Conservation (phyloP, 92 coral and sea anemone species). For the Virgularia gustaviana region DNA sequence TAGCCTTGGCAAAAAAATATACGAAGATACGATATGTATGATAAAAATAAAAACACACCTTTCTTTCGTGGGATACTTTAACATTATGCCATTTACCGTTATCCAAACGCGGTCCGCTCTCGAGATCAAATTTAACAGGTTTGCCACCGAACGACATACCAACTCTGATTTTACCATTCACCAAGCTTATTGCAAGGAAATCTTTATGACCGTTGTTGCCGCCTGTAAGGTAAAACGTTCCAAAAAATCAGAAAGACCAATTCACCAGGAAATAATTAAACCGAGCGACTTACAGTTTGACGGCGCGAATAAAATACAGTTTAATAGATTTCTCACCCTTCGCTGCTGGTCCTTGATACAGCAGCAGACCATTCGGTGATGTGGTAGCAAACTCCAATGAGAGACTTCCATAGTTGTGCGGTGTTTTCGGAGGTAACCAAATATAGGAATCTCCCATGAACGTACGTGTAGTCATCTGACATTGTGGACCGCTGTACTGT, state of each 20-base stretch:
- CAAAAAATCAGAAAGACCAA: not conserved
- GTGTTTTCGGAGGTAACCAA: constrained; percentile 60
- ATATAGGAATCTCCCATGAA: constrained; percentile 76
- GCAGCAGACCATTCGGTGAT: constrained; percentile 68
- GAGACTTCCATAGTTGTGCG: constrained; percentile 59
- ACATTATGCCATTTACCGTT: constrained; percentile 70
- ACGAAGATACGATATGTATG: too few species aligned
- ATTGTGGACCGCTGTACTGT: constrained; percentile 60
- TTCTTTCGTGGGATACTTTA: constrained; percentile 46
- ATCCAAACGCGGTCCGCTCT: constrained; percentile 54
- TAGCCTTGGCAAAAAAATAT: too few species aligned
- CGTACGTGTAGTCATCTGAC: constrained; percentile 72
- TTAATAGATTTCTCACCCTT: constrained; percentile 35
- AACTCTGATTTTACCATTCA: constrained; percentile 61
- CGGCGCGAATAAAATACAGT: not conserved
- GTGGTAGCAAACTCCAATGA: constrained; percentile 75
- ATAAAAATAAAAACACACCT: too few species aligned
- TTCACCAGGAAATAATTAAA: not conserved
- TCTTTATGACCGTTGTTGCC: constrained; percentile 81
- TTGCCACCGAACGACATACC: constrained; percentile 66
- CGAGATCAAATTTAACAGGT: constrained; percentile 53
- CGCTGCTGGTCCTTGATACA: constrained; percentile 80
- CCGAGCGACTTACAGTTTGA: not conserved
- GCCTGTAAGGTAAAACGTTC: constrained; percentile 6
- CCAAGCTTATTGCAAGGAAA: constrained; percentile 68